phyloP scores from a whole-genome alignment of 2,113 vertebrate species.

The Parotia lawesii region DNA sequence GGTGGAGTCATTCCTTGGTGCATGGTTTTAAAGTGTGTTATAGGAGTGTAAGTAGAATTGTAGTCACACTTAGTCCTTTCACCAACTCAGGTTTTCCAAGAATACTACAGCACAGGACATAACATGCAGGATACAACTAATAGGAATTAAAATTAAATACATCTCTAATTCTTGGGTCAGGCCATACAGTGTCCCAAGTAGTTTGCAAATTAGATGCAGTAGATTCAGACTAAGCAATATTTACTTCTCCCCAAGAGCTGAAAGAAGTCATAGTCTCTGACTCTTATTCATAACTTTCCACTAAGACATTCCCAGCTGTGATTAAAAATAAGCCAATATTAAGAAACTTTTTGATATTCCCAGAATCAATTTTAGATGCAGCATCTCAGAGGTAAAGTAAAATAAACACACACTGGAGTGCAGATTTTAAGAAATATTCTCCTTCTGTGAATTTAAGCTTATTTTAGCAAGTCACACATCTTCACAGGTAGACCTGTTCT shows the following conservation, averaged over 20 bases:
- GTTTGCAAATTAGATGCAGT: neutral
- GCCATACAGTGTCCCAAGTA: neutral
- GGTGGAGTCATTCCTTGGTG: neutral
- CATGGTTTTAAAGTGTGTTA: neutral
- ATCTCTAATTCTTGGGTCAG: neutral
- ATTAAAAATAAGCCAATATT: conserved; percentile 41
- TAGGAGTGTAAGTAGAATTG: neutral
- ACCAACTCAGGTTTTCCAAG: neutral
- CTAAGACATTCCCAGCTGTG: conserved; percentile 29
- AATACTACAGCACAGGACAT: neutral
- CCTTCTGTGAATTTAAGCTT: neutral
- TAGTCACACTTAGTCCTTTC: neutral
- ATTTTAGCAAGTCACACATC: neutral
- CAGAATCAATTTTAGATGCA: conserved; percentile 21
- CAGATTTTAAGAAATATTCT: neutral
- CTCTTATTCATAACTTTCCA: conserved; percentile 23
- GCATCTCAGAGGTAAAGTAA: conserved; percentile 6
- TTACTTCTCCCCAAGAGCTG: conserved; percentile 15
- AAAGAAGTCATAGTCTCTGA: conserved; percentile 40
- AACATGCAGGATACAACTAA: neutral
- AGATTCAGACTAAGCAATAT: neutral
- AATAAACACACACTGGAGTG: neutral
- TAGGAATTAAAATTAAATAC: conserved; percentile 8
- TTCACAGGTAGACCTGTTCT: neutral
- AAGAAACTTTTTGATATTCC: conserved; percentile 29